These are phyloP conservation scores for Colius striatus DNA, from an alignment of 2,113 vertebrate species.

Conservation along the genomic window DNA sequence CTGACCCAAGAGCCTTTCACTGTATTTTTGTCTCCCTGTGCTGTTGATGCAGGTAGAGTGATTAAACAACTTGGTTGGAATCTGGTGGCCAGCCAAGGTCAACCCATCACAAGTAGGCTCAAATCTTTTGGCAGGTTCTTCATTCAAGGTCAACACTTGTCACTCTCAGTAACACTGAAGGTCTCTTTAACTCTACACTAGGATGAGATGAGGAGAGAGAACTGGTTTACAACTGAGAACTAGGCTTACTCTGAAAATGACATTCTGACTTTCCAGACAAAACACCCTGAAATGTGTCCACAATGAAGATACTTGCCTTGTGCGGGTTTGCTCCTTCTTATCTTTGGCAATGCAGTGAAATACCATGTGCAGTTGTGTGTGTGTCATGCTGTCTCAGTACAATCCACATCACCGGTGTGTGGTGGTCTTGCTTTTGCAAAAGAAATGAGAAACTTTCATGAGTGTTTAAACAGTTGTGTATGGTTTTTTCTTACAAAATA, in stretches of 20 bases:
- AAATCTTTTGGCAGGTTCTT: background rate
- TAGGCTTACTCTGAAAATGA: background rate
- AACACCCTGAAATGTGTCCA: background rate
- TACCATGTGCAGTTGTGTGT: background rate
- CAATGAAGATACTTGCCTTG: background rate
- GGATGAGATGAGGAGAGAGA: too few species aligned
- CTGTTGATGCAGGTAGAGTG: too few species aligned
- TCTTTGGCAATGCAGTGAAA: background rate
- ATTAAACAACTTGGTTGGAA: too few species aligned
- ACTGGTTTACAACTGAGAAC: background rate
- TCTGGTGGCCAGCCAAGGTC: background rate
- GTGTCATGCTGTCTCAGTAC: background rate
- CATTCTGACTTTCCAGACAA: background rate
- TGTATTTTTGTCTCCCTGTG: too few species aligned
- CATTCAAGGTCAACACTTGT: background rate
- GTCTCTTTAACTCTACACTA: background rate
- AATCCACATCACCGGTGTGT: background rate
- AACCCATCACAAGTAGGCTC: background rate
- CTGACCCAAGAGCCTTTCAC: too few species aligned
- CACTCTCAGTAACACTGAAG: background rate
- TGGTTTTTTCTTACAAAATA: background rate
- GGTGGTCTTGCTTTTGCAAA: background rate
- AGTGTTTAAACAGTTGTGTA: background rate
- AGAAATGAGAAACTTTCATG: background rate
- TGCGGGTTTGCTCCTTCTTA: background rate